Conservation (phyloP, 1,140 invertebrate genomes). For the Ctenoplectra terminalis region DNA sequence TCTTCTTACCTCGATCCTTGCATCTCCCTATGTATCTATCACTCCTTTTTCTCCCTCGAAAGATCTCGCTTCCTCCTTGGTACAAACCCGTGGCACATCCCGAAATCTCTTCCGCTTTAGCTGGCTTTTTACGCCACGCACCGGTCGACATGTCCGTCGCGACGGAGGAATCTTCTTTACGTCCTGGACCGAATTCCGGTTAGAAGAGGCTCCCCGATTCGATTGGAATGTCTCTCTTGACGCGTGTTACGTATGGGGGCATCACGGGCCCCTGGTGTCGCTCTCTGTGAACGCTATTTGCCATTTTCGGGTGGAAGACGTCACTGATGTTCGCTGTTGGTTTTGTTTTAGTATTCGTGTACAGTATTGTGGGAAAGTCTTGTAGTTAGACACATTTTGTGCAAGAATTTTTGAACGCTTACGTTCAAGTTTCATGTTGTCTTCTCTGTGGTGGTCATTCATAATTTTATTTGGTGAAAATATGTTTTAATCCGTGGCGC, state of each 20-base stretch:
- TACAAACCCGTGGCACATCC: constrained; percentile 2
- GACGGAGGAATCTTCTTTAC: constrained; percentile 2
- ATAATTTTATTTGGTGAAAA: too few species aligned
- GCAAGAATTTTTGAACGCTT: too few species aligned
- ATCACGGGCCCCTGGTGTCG: too few species aligned
- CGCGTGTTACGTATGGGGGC: background rate
- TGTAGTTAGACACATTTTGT: too few species aligned
- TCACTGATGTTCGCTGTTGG: too few species aligned
- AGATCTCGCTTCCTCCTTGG: constrained; percentile 23
- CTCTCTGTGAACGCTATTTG: background rate
- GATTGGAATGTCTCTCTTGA: constrained; percentile 7
- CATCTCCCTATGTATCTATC: constrained; percentile 45
- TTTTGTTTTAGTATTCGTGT: too few species aligned
- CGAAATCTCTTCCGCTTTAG: constrained; percentile 31
- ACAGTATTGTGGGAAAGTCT: too few species aligned
- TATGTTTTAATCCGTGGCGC: too few species aligned
- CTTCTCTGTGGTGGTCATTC: too few species aligned
- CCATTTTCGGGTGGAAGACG: background rate
- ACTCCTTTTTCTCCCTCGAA: constrained; percentile 35
- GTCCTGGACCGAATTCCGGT: constrained; percentile 8
- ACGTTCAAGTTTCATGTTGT: too few species aligned
- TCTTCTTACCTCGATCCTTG: constrained; percentile 19
- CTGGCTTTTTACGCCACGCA: constrained; percentile 15
- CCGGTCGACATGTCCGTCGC: background rate
- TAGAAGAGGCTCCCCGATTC: background rate